Percentiles rank a stretch among this genome's conserved stretches.
phyloP scores from a whole-genome alignment of 2,797 vertebrate genomes.

The Rhinogobio ventralis region DNA sequence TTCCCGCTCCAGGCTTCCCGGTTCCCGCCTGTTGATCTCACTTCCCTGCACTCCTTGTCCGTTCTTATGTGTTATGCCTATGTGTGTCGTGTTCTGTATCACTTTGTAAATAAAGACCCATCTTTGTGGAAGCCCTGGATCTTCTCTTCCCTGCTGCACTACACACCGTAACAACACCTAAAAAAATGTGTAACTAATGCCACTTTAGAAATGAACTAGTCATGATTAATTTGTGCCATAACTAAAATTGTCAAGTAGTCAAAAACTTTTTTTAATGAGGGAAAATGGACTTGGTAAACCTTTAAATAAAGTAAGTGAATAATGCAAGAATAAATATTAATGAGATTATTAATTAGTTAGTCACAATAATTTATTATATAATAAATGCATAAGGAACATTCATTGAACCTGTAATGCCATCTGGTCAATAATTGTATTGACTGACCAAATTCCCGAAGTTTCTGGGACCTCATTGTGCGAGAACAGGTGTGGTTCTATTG shows the following conservation, averaged over 20 bases:
- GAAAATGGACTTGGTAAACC: neutral
- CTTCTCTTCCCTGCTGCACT: no score
- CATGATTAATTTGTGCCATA: neutral
- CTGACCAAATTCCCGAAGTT: neutral
- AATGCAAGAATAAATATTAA: neutral
- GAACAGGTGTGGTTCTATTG: neutral
- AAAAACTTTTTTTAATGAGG: neutral
- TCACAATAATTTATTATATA: neutral
- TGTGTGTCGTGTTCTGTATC: no score
- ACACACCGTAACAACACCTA: no score
- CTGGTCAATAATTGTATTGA: neutral
- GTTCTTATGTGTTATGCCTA: no score
- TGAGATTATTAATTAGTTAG: neutral
- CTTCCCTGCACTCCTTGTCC: no score
- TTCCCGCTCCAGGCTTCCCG: no score
- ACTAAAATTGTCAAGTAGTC: neutral
- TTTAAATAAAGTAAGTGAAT: neutral
- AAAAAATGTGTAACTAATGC: neutral
- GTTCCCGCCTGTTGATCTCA: no score
- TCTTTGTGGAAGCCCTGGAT: no score
- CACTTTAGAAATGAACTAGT: neutral
- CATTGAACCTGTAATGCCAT: neutral
- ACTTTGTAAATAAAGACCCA: no score
- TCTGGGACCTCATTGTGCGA: neutral
- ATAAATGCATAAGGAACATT: neutral